Evolutionary conservation across 1,140 invertebrate species (phyloP).

Genomic region (Drosophila seguyi): DNA sequence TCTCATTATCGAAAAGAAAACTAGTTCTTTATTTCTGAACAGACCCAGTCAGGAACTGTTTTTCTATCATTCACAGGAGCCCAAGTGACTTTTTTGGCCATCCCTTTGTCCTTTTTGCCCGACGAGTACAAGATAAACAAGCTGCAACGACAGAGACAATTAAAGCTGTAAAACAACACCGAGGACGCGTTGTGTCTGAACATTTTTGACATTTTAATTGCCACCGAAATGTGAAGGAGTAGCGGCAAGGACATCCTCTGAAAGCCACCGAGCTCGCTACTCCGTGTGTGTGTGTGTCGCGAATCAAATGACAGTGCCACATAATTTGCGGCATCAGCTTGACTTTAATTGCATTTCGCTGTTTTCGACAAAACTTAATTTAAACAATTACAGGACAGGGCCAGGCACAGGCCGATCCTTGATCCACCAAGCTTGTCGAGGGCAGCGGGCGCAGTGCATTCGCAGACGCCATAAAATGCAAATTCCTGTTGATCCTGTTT

Average conservation of each 20-base stretch:
- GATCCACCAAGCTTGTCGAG: constrained; percentile 1
- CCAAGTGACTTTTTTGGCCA: too few relatives aligned
- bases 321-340: constrained; percentile 55
- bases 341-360: constrained; percentile 70
- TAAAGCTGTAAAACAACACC: constrained; percentile 71
- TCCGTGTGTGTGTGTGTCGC: constrained; percentile 15
- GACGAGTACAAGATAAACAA: constrained; percentile 57
- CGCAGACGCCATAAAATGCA: constrained; percentile 81
- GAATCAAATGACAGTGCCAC: constrained; percentile 58
- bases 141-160: constrained; percentile 65
- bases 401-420: constrained; percentile 3
- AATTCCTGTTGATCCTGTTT: constrained; percentile 84
- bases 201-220: constrained; percentile 79
- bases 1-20: not conserved
- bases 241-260: constrained; percentile 41
- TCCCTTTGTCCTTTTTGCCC: constrained; percentile 2
- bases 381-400: constrained; percentile 63
- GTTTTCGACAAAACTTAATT: constrained; percentile 58
- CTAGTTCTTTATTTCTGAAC: not conserved
- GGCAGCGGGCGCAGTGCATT: constrained; percentile 50
- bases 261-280: constrained; percentile 4
- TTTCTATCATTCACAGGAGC: not conserved
- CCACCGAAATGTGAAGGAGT: constrained; percentile 36
- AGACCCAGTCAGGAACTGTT: not conserved
- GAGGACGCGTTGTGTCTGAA: constrained; percentile 38